Evolutionary conservation across 2,113 vertebrate genomes (phyloP), one percentile per base, ranked within the genome.

Genomic region (Indri indri): DNA sequence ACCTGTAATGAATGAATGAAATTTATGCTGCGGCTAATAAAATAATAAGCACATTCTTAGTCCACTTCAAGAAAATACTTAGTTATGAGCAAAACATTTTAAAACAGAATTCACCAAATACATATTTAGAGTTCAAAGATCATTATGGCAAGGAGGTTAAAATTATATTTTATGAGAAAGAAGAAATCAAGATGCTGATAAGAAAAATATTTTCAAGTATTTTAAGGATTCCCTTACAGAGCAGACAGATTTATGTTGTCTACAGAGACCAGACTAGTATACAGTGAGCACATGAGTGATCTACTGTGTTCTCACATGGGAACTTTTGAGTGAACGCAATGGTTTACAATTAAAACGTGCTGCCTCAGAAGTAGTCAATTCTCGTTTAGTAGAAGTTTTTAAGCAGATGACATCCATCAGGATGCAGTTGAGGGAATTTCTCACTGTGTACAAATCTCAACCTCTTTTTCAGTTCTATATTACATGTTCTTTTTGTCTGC

Each of bases 301-400:
- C 50, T 25, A 13, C 50, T 45, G 4, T n/a, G 7, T 32, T 22
- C 80, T 91, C 73, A 66, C 12, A 22, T 61, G 73, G 61, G 79
- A 77, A 82, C 5, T 76, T 91, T 40, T 34, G 37, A 92, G 52
- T 40, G 50, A 91, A 66, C 32, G 25, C 5, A 25, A 34, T 52
- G 32, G n/a, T 89, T 57, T 85, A 52, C 63, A 93, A 57, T 80
- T 71, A 84, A 90, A 96, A 94, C 20, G 8, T 50, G 27, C 47
- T 90, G 45, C 50, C 66, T 94, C 82, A 32, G 74, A 91, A 42
- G 42, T 34, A 68, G 63, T 88, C 68, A 81, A 0, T 88, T 54
- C 52, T 57, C 93, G 34, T 93, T 96, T 83, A 81, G 74, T 90
- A 70, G 61, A 80, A 82, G 34, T 80, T 57, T 93, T 86, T 96